Percentiles rank a stretch among this genome's conserved stretches.
These are phyloP conservation scores for Campaea margaritaria DNA, from an alignment of 2,888 invertebrate species.

Conservation along the genomic window DNA sequence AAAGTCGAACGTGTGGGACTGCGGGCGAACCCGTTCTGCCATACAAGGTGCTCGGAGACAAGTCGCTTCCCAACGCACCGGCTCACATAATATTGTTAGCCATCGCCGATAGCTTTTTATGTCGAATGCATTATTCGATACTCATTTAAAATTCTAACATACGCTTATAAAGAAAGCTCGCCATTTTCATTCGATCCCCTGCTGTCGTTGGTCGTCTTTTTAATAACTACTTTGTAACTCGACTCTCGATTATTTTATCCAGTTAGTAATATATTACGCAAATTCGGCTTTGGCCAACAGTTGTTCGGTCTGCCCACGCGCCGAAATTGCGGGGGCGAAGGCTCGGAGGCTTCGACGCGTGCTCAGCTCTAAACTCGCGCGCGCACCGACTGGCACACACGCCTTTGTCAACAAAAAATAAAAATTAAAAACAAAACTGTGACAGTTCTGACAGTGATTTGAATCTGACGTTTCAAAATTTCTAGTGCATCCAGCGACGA, in stretches of 20 bases:
- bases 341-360: constrained; percentile 76
- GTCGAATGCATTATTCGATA: constrained; percentile 85
- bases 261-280: constrained; percentile 78
- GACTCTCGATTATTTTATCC: constrained; percentile 17
- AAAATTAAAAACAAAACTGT: constrained; percentile 49
- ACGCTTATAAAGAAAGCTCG: constrained; percentile 81
- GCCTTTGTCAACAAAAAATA: constrained; percentile 62
- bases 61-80: constrained; percentile 81
- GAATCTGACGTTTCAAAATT: constrained; percentile 46
- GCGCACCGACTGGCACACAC: constrained; percentile 76
- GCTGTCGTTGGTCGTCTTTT: constrained; percentile 73
- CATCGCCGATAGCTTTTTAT: constrained; percentile 83
- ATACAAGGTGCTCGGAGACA: constrained; percentile 79
- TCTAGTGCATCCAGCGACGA: constrained; percentile 57
- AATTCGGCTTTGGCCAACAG: constrained; percentile 76
- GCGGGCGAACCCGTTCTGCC: constrained; percentile 83
- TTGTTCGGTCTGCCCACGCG: constrained; percentile 73
- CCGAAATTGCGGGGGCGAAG: constrained; percentile 80
- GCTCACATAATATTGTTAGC: constrained; percentile 84
- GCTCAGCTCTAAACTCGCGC: constrained; percentile 73
- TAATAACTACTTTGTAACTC: constrained; percentile 26
- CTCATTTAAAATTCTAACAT: constrained; percentile 86
- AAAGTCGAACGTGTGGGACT: constrained; percentile 84
- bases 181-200: constrained; percentile 80
- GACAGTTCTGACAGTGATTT: constrained; percentile 49